These are phyloP conservation scores for Clistopyga incitator DNA, from an alignment of 2,888 invertebrate species.

Conservation along the genomic window DNA sequence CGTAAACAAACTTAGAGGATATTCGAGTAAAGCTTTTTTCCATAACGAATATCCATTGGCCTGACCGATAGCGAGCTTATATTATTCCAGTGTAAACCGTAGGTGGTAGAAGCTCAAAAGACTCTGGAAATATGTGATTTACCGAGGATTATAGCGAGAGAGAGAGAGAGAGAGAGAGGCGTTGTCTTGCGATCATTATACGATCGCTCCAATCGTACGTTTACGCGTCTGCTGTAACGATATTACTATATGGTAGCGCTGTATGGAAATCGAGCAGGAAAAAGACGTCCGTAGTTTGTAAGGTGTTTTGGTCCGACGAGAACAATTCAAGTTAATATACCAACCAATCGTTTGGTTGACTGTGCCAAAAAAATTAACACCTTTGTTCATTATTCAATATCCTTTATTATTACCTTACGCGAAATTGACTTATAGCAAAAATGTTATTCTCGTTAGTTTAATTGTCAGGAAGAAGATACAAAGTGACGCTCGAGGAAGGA, in stretches of 20 bases:
- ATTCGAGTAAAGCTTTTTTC: constrained; percentile 26
- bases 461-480: neutral
- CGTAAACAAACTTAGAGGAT: constrained; percentile 14
- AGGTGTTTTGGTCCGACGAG: constrained; percentile 26
- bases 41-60: constrained; percentile 35
- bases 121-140: constrained; percentile 15
- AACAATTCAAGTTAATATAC: constrained; percentile 13
- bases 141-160: neutral
- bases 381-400: constrained; percentile 27
- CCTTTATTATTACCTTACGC: neutral
- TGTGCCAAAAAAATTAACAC: constrained; percentile 42
- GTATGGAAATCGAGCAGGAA: constrained; percentile 10
- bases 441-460: neutral
- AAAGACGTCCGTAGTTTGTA: constrained; percentile 36
- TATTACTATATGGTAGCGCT: neutral
- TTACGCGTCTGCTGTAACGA: neutral
- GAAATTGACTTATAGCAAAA: neutral
- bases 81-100: constrained; percentile 36
- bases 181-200: neutral
- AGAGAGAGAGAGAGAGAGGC: neutral
- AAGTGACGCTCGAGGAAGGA: neutral
- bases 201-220: neutral
- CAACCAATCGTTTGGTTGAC: constrained; percentile 10
- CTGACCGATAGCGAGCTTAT: constrained; percentile 49
- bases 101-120: constrained; percentile 7